Conservation (phyloP, 2,888 invertebrate species). For the Acanthopleura granulata region DNA sequence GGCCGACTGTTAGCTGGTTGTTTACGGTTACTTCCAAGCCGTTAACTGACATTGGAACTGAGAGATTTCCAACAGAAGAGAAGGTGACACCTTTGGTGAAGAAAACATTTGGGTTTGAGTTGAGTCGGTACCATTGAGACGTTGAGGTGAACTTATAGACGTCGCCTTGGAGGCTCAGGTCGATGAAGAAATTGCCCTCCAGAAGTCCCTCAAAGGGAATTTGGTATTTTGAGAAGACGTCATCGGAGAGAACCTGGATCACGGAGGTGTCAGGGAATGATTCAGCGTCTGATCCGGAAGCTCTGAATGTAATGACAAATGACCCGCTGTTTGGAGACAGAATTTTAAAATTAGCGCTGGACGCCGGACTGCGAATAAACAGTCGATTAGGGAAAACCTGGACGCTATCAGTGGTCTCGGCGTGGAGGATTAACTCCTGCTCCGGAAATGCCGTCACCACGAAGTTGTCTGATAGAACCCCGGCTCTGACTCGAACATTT, state of each 20-base stretch:
- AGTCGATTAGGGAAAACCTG: slow-evolving; percentile 10
- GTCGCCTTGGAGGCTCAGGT: not conserved
- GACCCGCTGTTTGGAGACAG: not conserved
- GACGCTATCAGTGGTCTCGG: not conserved
- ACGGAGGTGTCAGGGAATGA: not conserved
- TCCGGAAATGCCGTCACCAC: slow-evolving; percentile 2
- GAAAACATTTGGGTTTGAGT: not conserved
- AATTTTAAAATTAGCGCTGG: not conserved
- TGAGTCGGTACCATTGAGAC: slow-evolving; percentile 11
- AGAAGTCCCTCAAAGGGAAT: not conserved
- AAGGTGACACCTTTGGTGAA: slow-evolving; percentile 15
- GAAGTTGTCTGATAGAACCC: not conserved
- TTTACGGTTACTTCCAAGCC: slow-evolving; percentile 5
- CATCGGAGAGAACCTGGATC: not conserved
- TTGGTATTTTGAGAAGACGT: slow-evolving; percentile 18
- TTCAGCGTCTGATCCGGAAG: not conserved
- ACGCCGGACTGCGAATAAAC: not conserved
- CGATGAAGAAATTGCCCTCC: slow-evolving; percentile 4
- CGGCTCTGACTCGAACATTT: not conserved
- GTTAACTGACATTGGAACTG: not conserved
- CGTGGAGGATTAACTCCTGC: not conserved
- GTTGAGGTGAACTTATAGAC: slow-evolving; percentile 12
- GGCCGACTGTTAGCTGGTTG: not conserved
- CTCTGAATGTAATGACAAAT: not conserved
- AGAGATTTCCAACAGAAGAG: slow-evolving; percentile 3